Evolutionary conservation across 2,113 vertebrate genomes (phyloP).

Genomic region (Semicossyphus pulcher): DNA sequence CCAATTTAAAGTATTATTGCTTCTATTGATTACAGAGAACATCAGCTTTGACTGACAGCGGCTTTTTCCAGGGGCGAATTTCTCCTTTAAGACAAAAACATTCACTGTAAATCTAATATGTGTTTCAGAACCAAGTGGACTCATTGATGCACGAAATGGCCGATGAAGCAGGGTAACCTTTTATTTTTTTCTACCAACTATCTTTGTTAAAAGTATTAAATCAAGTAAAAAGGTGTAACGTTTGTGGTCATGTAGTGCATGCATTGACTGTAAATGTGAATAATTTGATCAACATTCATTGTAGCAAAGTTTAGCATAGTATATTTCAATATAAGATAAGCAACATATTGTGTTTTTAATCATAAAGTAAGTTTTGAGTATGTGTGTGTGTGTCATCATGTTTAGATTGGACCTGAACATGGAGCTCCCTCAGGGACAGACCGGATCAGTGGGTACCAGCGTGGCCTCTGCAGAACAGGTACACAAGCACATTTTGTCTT

Average conservation of each 20-base stretch:
- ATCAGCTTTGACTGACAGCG: no score
- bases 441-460: slow-evolving; percentile 89
- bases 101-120: slow-evolving; percentile 5
- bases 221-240: neutral
- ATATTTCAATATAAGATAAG: neutral
- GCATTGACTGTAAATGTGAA: neutral
- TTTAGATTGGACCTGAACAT: slow-evolving; percentile 94
- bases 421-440: slow-evolving; percentile 97
- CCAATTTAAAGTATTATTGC: no score
- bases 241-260: neutral
- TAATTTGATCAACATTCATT: neutral
- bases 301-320: neutral
- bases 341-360: neutral
- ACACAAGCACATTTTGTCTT: slow-evolving; percentile 12
- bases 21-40: no score
- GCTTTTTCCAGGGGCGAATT: no score
- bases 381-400: slow-evolving; percentile 22
- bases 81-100: neutral
- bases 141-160: slow-evolving; percentile 92
- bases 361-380: neutral
- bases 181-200: neutral
- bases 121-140: slow-evolving; percentile 91
- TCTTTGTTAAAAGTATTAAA: neutral
- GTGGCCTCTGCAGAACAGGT: slow-evolving; percentile 95
- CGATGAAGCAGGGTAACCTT: slow-evolving; percentile 92